Base-by-base conservation (phyloP, 2,888 invertebrate species). In the Sinelater perroti region DNA sequence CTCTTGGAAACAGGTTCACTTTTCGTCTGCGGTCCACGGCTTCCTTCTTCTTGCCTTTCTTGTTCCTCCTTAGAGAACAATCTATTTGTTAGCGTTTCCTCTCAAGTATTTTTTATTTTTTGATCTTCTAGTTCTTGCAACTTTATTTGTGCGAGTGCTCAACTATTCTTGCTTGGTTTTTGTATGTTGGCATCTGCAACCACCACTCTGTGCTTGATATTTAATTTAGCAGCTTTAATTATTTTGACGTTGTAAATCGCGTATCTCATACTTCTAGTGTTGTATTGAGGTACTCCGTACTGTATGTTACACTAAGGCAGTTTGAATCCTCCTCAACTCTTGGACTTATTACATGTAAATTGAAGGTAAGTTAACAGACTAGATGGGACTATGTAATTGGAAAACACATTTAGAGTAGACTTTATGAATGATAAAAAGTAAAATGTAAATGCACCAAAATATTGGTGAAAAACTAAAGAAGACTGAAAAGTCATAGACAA, bases 151-250 rank as follows among this genome's bases (percentile, higher is more conserved):
- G 33, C 3, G 2, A 13, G 14, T 33, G 7, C 2, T 33, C 5
- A 1, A 2, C 16, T 33, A 11, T 8, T 8, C 16, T 13, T 13
- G 2, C n/a, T n/a, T 2, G 33, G 33, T 33, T 33, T 2, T 14
- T 14, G 2, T 3, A 33, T 4, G 14, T 2, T 8, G 7, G 33
- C 16, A 10, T 33, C 33, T 2, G 33, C 33, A 4, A 33, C 5
- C 16, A 33, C 8, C 11, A 33, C 13, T 8, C 3, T 33, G 10
- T 33, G 33, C 16, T 2, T 36, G 10, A n/a, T 36, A 18, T 36
- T 36, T 17, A 36, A 16, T 18, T 36, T 18, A 2, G 36, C 36
- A 8, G 17, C 36, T 36, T 18, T 36, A 17, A 36, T 36, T 16
- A 36, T 18, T 8, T 36, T 36, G 2, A 17, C 13, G 17, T 36